Percentiles rank a stretch among this genome's conserved stretches.
These are phyloP conservation scores for Cheilosia vulpina DNA, from an alignment of 2,888 invertebrate genomes.

Conservation along the genomic window DNA sequence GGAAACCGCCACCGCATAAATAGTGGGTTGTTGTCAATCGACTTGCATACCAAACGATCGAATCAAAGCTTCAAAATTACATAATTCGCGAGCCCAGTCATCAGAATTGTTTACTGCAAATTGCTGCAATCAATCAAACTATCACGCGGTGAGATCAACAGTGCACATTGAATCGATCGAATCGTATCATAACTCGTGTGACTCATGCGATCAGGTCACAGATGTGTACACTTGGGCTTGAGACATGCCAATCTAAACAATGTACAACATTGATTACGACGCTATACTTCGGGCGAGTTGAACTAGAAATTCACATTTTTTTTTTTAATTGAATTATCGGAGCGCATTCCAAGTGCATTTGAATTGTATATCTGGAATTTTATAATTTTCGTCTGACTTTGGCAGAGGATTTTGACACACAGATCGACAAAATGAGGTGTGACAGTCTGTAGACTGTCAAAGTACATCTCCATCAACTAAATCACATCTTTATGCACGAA, in stretches of 20 bases:
- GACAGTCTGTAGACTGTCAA: background rate
- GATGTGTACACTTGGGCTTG: constrained; percentile 48
- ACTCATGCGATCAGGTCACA: constrained; percentile 45
- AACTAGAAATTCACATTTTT: constrained; percentile 46
- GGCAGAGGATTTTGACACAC: background rate
- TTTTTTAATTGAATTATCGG: constrained; percentile 28
- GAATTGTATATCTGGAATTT: constrained; percentile 15
- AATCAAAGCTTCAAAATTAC: background rate
- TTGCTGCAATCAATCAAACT: constrained; percentile 65
- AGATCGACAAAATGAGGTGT: background rate
- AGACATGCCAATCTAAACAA: constrained; percentile 48
- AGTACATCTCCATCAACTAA: background rate
- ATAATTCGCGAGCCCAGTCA: background rate
- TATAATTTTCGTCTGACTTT: no score
- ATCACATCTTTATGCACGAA: background rate
- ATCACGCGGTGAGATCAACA: constrained; percentile 67
- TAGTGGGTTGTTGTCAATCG: background rate
- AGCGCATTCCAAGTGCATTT: constrained; percentile 38
- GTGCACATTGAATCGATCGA: constrained; percentile 34
- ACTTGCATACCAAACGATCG: background rate
- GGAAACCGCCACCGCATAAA: no score
- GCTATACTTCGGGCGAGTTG: constrained; percentile 29
- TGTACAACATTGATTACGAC: constrained; percentile 41
- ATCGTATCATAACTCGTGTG: constrained; percentile 47
- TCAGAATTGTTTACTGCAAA: constrained; percentile 39